A percentile compares a stretch with the other conserved stretches of the same genome.
Evolutionary conservation across 2,888 invertebrate species (phyloP).

Genomic region (Mayetiola destructor): DNA sequence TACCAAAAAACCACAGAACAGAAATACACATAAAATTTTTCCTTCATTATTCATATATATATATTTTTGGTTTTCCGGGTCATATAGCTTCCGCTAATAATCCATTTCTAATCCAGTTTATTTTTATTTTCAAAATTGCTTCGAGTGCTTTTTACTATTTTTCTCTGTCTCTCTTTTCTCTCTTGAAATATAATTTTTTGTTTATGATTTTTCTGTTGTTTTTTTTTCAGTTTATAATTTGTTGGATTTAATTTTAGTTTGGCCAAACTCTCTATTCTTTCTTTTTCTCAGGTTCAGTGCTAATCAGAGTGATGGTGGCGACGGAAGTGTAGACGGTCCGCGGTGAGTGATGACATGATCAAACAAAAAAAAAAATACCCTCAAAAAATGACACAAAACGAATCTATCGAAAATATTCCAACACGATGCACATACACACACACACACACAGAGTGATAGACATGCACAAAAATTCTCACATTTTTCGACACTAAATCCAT

Average conservation of each 20-base stretch:
- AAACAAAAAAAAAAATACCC: not conserved
- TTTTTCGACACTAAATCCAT: too few relatives aligned
- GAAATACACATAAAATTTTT: too few relatives aligned
- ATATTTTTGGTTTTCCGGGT: too few relatives aligned
- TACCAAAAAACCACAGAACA: too few relatives aligned
- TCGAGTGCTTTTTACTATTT: too few relatives aligned
- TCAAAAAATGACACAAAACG: not conserved
- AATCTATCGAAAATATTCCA: not conserved
- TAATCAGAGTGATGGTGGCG: constrained; percentile 27
- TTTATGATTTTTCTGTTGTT: not conserved
- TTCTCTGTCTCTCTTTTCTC: not conserved
- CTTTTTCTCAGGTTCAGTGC: constrained; percentile 35
- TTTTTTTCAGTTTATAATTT: constrained; percentile 6
- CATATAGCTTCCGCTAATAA: too few relatives aligned
- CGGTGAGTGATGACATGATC: constrained; percentile 16
- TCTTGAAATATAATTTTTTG: not conserved
- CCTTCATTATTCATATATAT: too few relatives aligned
- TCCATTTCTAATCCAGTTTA: too few relatives aligned
- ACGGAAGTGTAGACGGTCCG: constrained; percentile 16
- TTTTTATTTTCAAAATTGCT: too few relatives aligned
- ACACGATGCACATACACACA: not conserved
- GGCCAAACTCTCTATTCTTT: constrained; percentile 22
- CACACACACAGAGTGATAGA: not conserved
- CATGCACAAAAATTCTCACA: not conserved
- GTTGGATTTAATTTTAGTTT: constrained; percentile 3